Base-by-base conservation (phyloP, 2,113 vertebrate genomes). In the Nyctibius bracteatus region DNA sequence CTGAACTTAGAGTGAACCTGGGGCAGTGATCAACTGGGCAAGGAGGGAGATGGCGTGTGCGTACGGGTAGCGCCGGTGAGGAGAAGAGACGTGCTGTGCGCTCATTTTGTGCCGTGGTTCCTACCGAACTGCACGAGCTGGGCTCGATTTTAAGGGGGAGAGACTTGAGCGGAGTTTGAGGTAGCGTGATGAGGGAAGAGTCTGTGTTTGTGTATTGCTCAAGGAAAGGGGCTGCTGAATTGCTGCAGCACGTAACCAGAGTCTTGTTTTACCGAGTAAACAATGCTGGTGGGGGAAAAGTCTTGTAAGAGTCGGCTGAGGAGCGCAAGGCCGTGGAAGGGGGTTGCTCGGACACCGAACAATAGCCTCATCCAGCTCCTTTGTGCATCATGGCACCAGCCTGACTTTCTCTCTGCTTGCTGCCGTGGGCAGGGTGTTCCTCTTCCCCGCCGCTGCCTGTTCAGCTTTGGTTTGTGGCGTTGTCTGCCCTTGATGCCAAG, bases 71-170 rank as follows among this genome's bases (percentile, higher is more conserved):
- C 9, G 33, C 41, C 2, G 81, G 66, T 8, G 8, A 28, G 41
- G 30, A 21, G 57, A 5, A 57, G n/a, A 18, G 18, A 5, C 3
- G 3, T 1, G 0, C 39, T 12, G 10, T 8, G n/a, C 3, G 3
- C 51, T 52, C 25, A 0, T 63, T 59, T 27, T 9, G 30, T 5
- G 20, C 1, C 16, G 33, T 4, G 70, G 14, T 8, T 52, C 57
- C 17, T 19, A 17, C 59, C 41, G 3, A 57, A 21, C 13, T 30
- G 41, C 46, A 6, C 15, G 15, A 54, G 67, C 68, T 5, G n/a
- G 1, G 0, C 35, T 14, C 1, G 22, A 3, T 55, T 41, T 24
- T 16, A 3, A 6, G 21, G 31, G 23, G 28, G 25, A 30, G 57
- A 46, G 63, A 11, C n/a, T n/a, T 1, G 30, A 35, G 79, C 7